A percentile compares a stretch with the other conserved stretches of the same genome.
phyloP scores from a whole-genome alignment of 2,888 invertebrate species.

The Labia minor region DNA sequence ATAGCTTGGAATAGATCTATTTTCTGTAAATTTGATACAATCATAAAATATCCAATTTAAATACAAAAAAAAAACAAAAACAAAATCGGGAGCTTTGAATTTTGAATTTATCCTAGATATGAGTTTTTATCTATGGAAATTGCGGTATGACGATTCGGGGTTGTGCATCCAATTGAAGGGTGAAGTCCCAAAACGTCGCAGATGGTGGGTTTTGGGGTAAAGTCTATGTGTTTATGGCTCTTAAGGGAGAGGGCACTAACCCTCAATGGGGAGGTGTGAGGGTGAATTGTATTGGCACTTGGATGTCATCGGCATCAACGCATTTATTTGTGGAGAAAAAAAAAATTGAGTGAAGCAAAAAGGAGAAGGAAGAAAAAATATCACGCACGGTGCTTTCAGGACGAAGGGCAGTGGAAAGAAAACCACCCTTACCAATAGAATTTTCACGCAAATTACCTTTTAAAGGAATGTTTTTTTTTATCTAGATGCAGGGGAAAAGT shows the following conservation, averaged over 20 bases:
- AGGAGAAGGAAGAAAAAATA: neutral
- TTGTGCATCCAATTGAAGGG: neutral
- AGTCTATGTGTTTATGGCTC: neutral
- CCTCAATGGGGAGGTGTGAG: neutral
- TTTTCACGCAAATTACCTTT: no score
- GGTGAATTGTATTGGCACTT: constrained; percentile 2
- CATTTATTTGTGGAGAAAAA: neutral
- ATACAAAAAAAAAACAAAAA: no score
- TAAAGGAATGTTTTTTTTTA: no score
- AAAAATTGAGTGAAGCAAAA: neutral
- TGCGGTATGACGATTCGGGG: neutral
- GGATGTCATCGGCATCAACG: neutral
- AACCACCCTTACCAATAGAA: no score
- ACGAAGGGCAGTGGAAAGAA: no score
- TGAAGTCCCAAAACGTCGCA: constrained; percentile 1
- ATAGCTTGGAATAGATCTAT: neutral
- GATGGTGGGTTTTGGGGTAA: neutral
- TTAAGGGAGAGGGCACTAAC: neutral
- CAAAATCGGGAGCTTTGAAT: neutral
- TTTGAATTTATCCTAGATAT: neutral
- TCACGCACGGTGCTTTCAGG: no score
- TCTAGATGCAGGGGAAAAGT: no score
- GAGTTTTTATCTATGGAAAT: constrained; percentile 9
- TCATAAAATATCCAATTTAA: neutral
- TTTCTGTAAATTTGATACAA: neutral